These are phyloP conservation scores for Euphydryas editha DNA, from an alignment of 2,888 invertebrate genomes.

Conservation along the genomic window DNA sequence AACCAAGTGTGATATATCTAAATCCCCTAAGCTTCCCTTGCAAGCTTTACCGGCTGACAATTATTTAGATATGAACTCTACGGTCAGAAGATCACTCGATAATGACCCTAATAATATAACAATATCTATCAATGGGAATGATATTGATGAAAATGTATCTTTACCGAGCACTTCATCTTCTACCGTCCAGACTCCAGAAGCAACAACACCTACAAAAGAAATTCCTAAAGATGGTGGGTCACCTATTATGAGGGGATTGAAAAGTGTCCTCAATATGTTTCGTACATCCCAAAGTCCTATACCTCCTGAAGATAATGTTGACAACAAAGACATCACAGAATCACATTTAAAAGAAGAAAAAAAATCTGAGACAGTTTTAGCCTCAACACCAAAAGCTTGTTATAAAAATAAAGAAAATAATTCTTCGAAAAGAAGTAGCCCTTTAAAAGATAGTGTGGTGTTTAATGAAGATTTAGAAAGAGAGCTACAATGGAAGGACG, in stretches of 20 bases:
- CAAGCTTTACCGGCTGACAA: slow-evolving; percentile 59
- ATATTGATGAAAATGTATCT: slow-evolving; percentile 64
- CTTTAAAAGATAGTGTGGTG: slow-evolving; percentile 68
- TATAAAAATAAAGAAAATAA: slow-evolving; percentile 55
- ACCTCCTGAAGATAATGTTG: slow-evolving; percentile 53
- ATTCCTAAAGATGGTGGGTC: slow-evolving; percentile 64
- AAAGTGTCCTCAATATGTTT: slow-evolving; percentile 75
- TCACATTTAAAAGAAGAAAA: slow-evolving; percentile 27
- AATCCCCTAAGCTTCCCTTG: slow-evolving; percentile 63
- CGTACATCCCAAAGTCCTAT: slow-evolving; percentile 74
- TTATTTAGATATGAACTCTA: slow-evolving; percentile 53
- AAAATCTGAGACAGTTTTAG: slow-evolving; percentile 45
- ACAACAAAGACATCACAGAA: slow-evolving; percentile 41
- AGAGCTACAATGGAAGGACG: slow-evolving; percentile 75
- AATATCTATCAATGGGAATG: slow-evolving; percentile 53
- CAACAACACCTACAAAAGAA: slow-evolving; percentile 73
- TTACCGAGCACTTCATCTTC: slow-evolving; percentile 69
- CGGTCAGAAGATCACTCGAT: slow-evolving; percentile 55
- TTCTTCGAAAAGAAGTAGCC: slow-evolving; percentile 62
- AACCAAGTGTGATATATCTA: slow-evolving; percentile 57
- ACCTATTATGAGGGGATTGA: slow-evolving; percentile 74
- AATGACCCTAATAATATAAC: slow-evolving; percentile 52
- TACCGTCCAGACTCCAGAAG: slow-evolving; percentile 65
- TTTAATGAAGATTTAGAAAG: slow-evolving; percentile 75
- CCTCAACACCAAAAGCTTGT: slow-evolving; percentile 66